Conservation (phyloP, 1,140 invertebrate species). For the Ostrea denselamellosa region DNA sequence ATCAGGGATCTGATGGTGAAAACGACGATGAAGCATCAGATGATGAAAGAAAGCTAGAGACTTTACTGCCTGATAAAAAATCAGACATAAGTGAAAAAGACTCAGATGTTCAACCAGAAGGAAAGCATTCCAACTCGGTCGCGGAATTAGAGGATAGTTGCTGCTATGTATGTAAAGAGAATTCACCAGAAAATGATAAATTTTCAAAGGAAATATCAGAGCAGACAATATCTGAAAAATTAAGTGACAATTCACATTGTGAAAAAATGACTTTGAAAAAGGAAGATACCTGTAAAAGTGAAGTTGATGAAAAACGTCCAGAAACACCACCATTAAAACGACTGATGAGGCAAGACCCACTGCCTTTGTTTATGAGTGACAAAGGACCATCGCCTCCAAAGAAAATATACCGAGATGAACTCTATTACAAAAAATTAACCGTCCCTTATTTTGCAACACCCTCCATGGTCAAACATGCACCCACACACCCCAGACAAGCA, state of each 20-base stretch:
- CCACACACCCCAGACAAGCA: conserved; percentile 56
- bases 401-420: conserved; percentile 54
- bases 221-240: conserved; percentile 6
- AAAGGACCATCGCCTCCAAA: conserved; percentile 53
- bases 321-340: conserved; percentile 64
- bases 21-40: conserved; percentile 37
- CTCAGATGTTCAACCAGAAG: background rate
- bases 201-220: background rate
- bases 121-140: background rate
- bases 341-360: conserved; percentile 63
- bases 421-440: conserved; percentile 43
- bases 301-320: conserved; percentile 43
- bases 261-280: conserved; percentile 45
- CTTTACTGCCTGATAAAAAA: background rate
- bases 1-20: conserved; percentile 41
- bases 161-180: background rate
- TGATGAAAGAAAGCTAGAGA: conserved; percentile 38
- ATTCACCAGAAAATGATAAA: conserved; percentile 12
- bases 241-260: conserved; percentile 31
- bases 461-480: conserved; percentile 54
- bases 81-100: background rate
- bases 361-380: conserved; percentile 50
- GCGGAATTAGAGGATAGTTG: background rate
- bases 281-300: background rate
- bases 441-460: conserved; percentile 43